Evolutionary conservation across 1,140 invertebrate genomes (phyloP).

Genomic region (Paramacrobiotus metropolitanus): DNA sequence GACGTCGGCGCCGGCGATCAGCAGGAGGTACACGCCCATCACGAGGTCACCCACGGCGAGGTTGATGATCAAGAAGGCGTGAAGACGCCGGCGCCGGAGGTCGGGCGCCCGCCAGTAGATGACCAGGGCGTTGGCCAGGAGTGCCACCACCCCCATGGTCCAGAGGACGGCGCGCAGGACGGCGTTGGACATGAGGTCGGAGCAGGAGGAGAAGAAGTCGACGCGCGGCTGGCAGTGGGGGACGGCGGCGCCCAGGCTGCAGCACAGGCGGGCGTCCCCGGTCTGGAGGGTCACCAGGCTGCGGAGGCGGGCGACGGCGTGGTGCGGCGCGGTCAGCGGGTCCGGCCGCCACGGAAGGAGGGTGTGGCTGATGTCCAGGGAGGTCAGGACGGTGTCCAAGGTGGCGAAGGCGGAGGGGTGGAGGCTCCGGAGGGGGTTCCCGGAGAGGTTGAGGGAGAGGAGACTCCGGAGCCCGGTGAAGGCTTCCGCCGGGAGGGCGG

Average conservation of each 20-base stretch:
- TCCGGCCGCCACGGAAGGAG: neutral
- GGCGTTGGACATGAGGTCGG: conserved; percentile 32
- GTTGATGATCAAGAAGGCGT: conserved; percentile 36
- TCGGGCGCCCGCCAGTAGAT: conserved; percentile 30
- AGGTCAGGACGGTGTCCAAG: conserved; percentile 10
- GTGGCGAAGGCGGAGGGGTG: conserved; percentile 14
- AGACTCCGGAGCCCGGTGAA: conserved; percentile 21
- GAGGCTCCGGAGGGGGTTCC: conserved; percentile 18
- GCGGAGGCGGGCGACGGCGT: neutral
- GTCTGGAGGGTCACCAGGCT: neutral
- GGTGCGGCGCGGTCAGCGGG: neutral
- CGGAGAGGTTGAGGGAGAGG: conserved; percentile 19
- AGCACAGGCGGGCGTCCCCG: conserved; percentile 30
- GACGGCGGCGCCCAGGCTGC: conserved; percentile 26
- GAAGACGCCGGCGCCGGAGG: conserved; percentile 23
- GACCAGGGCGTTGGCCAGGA: conserved; percentile 36
- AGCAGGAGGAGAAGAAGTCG: conserved; percentile 33
- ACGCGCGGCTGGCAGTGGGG: conserved; percentile 23
- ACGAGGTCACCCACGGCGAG: conserved; percentile 32
- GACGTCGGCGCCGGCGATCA: conserved; percentile 29
- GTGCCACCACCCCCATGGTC: conserved; percentile 36
- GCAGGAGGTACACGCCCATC: conserved; percentile 31
- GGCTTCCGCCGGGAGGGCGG: conserved; percentile 14
- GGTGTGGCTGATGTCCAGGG: conserved; percentile 10
- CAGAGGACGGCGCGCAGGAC: conserved; percentile 33